Evolutionary conservation across 2,888 invertebrate species (phyloP).

Genomic region (Seladonia tumulorum): DNA sequence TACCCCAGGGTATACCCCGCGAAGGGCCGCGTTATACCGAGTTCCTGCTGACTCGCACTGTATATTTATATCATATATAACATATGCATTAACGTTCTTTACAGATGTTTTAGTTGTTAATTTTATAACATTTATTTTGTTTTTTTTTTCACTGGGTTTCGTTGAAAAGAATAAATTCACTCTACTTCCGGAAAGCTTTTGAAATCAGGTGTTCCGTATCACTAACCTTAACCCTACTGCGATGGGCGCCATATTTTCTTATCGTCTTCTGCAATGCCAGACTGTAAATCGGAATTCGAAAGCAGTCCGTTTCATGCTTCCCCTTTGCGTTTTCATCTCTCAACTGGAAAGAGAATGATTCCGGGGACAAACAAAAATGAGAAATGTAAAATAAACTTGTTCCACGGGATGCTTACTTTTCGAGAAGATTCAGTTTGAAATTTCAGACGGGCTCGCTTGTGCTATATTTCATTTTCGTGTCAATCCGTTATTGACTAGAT

Average conservation of each 20-base stretch:
- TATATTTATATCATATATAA: too few species aligned
- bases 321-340: neutral
- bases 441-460: neutral
- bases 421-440: neutral
- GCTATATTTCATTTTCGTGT: neutral
- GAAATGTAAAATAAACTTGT: constrained; percentile 6
- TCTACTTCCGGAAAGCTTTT: too few species aligned
- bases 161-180: too few species aligned
- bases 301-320: neutral
- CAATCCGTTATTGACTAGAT: neutral
- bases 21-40: too few species aligned
- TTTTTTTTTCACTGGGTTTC: too few species aligned
- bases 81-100: too few species aligned
- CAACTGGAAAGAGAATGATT: neutral
- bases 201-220: too few species aligned
- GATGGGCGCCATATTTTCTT: neutral
- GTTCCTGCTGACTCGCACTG: too few species aligned
- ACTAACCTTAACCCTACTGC: too few species aligned
- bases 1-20: too few species aligned
- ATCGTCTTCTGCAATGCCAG: neutral
- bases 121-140: too few species aligned
- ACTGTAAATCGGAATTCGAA: constrained; percentile 6
- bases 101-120: too few species aligned
- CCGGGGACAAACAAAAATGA: neutral
- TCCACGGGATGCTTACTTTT: neutral